Evolutionary conservation across 2,888 invertebrate genomes (phyloP), one percentile per base, ranked within the genome.

Genomic region (Apotomis capreana): DNA sequence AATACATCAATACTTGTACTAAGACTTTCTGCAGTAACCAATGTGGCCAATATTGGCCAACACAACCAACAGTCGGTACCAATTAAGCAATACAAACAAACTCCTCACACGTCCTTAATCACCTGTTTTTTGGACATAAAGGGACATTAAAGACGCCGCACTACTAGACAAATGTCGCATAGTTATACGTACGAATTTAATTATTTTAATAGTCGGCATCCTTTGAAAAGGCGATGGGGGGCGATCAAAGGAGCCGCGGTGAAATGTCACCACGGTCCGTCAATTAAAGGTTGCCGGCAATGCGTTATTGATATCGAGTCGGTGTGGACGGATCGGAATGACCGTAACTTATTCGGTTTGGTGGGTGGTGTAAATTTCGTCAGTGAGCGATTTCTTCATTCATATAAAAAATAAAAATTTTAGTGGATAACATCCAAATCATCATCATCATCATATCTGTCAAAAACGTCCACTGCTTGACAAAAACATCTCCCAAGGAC

Each of bases 231-330:
- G 79, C 76, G 78, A 88, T 85, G 89, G 87, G 87, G 82, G 83
- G 68, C 74, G 81, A 86, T 90, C 89, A 92, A 91, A 92, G 82
- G 78, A 44, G 83, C 90, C 90, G 91, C 87, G 78, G 85, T 85
- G 85, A 92, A 92, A 93, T 93, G 92, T 93, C 92, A 92, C 92
- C 92, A 88, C 88, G 88, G 87, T 88, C 87, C 82, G 87, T 89
- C 89, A 90, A 91, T 92, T 92, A 92, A 88, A 87, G 82, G 85
- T 80, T 86, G 86, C 86, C 81, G 83, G 83, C 87, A 89, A 88
- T 87, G 82, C 83, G 87, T 84, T 89, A 89, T 89, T 89, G 90
- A 90, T 89, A 91, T 88, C 87, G 84, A 77, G 49, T 44, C 40
- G 49, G 44, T 54, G 72, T 13, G 78, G 82, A 80, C 81, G 79